Base-by-base conservation (phyloP, 64 coral and sea anemone genomes). In the Dendrophyllia cribrosa region DNA sequence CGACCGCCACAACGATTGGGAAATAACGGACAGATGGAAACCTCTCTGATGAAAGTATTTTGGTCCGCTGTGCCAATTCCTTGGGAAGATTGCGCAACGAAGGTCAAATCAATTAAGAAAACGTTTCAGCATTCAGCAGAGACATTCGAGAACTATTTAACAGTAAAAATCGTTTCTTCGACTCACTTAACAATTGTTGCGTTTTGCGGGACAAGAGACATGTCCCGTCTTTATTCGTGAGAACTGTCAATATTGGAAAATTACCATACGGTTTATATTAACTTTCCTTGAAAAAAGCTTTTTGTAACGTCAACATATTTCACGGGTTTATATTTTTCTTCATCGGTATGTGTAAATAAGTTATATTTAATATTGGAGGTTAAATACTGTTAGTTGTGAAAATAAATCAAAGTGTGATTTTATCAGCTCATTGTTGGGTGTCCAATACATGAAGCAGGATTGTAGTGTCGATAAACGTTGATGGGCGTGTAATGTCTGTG, bases 331-430 rank as follows among this genome's bases (percentile, higher is more conserved):
- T 60, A 61, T 44, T 80, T 20, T 63, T 43, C n/a, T 34, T 62
- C 5, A 51, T 44, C 61, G 80, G 61, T 67, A 84, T 84, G 62
- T 84, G 80, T 84, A 66, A 84, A 84, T 84, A 63, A 67, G 16
- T 11, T 23, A 34, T 78, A 80, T 80, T 80, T 80, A 80, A 43
- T 19, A 59, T 43, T 80, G 11, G 6, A 20, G 50, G 19, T 64
- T 84, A 67, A 84, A 51, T 84, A 67, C 45, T 7, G 64, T 64
- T 82, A 47, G 62, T 84, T 67, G 44, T 46, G 46, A 84, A 67
- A 84, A 84, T 68, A 84, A 84, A 84, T 20, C 23, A 11, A 47
- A 84, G 9, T 84, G 60, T 23, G 80, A 84, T 66, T 51, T 66
- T 68, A 67, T 84, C 80, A 66, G 45, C 16, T 50, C 61, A 82